phyloP scores from a whole-genome alignment of 2,888 invertebrate species.

The Agriopis leucophaearia region DNA sequence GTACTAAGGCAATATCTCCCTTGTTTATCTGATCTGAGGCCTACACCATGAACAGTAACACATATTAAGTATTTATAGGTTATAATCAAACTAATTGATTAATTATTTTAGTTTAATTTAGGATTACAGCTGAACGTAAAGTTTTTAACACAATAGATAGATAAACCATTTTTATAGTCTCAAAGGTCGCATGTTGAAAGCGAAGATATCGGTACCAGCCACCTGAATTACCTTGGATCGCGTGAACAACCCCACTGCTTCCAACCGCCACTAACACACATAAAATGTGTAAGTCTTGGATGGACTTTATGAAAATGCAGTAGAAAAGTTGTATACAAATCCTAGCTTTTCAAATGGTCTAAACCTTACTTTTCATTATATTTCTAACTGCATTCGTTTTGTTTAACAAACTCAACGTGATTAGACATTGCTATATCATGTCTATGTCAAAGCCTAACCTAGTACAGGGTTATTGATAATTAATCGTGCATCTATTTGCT shows the following conservation, averaged over 20 bases:
- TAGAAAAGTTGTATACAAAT: constrained; percentile 8
- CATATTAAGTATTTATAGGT: neutral
- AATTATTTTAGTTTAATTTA: constrained; percentile 9
- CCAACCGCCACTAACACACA: constrained; percentile 33
- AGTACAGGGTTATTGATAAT: too few relatives aligned
- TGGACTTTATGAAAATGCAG: constrained; percentile 34
- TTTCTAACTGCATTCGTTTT: neutral
- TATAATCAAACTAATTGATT: neutral
- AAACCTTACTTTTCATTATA: neutral
- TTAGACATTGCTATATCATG: too few relatives aligned
- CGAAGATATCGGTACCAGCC: constrained; percentile 69
- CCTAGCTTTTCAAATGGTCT: neutral
- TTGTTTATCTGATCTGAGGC: too few relatives aligned
- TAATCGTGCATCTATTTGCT: too few relatives aligned
- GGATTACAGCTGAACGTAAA: constrained; percentile 23
- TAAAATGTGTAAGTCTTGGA: constrained; percentile 45
- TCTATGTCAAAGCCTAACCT: too few relatives aligned
- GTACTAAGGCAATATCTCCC: too few relatives aligned
- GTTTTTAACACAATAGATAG: constrained; percentile 39
- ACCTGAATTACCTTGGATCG: constrained; percentile 74
- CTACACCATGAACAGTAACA: constrained; percentile 1
- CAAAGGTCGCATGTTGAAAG: constrained; percentile 77
- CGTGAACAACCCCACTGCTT: constrained; percentile 66
- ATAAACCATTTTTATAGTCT: constrained; percentile 60
- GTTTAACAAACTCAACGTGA: too few relatives aligned